Conservation (phyloP, 2,113 vertebrate genomes). For the Halcyon malimbica region DNA sequence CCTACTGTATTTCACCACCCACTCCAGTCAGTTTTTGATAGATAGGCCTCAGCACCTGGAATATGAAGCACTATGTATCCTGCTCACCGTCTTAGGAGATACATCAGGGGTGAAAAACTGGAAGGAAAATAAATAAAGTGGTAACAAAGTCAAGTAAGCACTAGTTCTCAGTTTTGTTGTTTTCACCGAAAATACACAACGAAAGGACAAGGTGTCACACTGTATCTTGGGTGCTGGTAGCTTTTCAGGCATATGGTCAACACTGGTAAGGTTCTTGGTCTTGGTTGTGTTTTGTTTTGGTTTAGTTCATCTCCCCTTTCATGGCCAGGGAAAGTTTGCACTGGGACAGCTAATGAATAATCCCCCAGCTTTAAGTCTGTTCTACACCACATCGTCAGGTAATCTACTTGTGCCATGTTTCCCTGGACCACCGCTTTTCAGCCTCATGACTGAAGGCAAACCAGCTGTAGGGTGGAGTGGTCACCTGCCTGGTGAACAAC, state of each 20-base stretch:
- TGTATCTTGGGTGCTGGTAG: neutral
- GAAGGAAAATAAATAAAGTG: constrained; percentile 18
- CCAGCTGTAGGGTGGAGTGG: neutral
- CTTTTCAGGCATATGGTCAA: neutral
- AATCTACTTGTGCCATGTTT: neutral
- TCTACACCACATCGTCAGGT: neutral
- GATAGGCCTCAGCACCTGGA: constrained; percentile 30
- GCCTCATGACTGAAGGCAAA: neutral
- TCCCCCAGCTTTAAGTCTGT: neutral
- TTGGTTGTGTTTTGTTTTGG: neutral
- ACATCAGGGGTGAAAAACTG: constrained; percentile 32
- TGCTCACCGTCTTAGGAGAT: constrained; percentile 35
- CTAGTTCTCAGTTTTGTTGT: neutral
- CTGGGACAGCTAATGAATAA: neutral
- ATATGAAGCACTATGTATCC: constrained; percentile 30
- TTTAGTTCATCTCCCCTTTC: neutral
- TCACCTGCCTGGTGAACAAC: neutral
- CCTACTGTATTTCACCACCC: constrained; percentile 63
- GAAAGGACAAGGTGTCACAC: neutral
- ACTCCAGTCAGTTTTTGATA: constrained; percentile 56
- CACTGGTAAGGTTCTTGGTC: neutral
- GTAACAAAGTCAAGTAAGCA: neutral
- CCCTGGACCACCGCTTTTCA: neutral
- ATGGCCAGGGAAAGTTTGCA: neutral
- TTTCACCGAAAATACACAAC: neutral